Conservation (phyloP, 2,888 invertebrate genomes). For the Sphaerophoria rueppellii region DNA sequence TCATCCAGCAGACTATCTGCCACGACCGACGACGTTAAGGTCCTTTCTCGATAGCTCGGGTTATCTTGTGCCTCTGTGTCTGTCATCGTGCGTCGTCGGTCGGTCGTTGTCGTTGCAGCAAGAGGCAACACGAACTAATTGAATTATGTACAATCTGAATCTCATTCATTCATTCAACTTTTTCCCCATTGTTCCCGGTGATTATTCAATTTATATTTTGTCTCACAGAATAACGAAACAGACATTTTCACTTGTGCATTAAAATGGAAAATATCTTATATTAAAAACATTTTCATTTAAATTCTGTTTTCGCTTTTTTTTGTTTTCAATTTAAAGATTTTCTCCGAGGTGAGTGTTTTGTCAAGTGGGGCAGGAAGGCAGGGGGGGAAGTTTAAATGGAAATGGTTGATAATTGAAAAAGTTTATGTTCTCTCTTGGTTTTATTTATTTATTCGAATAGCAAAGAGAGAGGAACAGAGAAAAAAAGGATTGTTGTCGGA, state of each 20-base stretch:
- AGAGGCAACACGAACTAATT: constrained; percentile 41
- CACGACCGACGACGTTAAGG: constrained; percentile 11
- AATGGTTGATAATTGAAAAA: constrained; percentile 71
- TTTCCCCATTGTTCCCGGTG: constrained; percentile 59
- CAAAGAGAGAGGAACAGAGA: constrained; percentile 25
- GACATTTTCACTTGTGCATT: constrained; percentile 43
- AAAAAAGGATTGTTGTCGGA: constrained; percentile 24
- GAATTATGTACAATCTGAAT: constrained; percentile 49
- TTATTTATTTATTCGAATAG: background rate
- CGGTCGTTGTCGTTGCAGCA: background rate
- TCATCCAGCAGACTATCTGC: constrained; percentile 26
- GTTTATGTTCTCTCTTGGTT: constrained; percentile 26
- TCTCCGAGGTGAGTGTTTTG: constrained; percentile 13
- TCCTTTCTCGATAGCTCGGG: constrained; percentile 41
- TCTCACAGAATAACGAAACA: constrained; percentile 39
- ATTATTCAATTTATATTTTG: constrained; percentile 72
- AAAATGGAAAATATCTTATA: constrained; percentile 53
- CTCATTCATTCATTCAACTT: constrained; percentile 33
- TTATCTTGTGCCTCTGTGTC: constrained; percentile 31
- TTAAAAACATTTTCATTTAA: background rate
- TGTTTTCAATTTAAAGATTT: constrained; percentile 34
- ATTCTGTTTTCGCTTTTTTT: constrained; percentile 8
- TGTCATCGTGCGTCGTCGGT: background rate
- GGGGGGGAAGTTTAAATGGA: constrained; percentile 56
- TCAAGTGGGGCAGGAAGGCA: constrained; percentile 48